Evolutionary conservation across 2,113 vertebrate species (phyloP).

Genomic region (Brevimyrus niger): DNA sequence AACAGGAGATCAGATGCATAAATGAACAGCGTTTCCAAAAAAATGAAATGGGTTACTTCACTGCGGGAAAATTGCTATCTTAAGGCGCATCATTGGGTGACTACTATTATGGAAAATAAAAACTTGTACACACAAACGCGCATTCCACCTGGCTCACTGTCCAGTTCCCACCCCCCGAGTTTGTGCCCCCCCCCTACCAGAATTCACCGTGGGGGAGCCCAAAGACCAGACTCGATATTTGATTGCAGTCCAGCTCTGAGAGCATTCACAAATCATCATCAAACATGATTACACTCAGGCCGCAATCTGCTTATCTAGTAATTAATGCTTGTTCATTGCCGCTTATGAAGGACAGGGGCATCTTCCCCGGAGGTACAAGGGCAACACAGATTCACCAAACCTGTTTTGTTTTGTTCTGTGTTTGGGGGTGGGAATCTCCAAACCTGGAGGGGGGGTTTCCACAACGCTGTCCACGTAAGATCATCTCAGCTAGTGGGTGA

Average conservation of each 20-base stretch:
- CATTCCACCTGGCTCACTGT: neutral
- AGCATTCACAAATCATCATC: neutral
- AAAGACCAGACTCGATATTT: neutral
- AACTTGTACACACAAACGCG: too few relatives aligned
- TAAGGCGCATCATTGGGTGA: neutral
- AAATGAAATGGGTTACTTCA: neutral
- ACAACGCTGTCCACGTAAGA: neutral
- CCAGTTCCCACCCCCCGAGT: neutral
- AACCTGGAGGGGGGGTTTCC: neutral
- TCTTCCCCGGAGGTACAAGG: neutral
- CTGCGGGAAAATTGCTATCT: neutral
- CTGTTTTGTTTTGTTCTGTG: neutral
- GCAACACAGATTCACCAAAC: neutral
- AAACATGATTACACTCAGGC: neutral
- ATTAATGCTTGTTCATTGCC: neutral
- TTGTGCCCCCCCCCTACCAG: neutral
- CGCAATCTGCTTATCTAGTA: neutral
- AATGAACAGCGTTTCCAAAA: too few relatives aligned
- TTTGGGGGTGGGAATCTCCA: neutral
- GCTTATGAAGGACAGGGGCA: neutral
- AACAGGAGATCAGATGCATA: neutral
- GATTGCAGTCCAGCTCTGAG: neutral
- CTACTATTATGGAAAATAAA: too few relatives aligned
- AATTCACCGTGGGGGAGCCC: neutral
- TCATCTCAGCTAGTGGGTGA: neutral